Conservation (phyloP, 1,140 invertebrate genomes). For the Bombus breviceps region DNA sequence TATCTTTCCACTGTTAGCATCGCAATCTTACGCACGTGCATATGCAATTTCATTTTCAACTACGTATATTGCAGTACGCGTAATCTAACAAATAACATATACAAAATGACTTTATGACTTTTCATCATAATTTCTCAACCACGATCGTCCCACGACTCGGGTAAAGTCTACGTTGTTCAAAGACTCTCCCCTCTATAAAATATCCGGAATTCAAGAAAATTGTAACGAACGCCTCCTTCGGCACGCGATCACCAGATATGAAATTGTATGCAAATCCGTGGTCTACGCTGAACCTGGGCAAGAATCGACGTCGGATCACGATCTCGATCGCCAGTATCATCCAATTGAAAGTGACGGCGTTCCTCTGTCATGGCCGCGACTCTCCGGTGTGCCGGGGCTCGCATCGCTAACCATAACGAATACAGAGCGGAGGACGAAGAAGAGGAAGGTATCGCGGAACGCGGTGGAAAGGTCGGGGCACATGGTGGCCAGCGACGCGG, state of each 20-base stretch:
- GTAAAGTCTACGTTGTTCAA: too few relatives aligned
- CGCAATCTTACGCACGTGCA: too few relatives aligned
- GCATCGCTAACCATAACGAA: constrained; percentile 50
- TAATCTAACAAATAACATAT: too few relatives aligned
- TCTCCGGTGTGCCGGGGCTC: constrained; percentile 54
- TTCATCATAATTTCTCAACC: too few relatives aligned
- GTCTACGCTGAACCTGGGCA: neutral
- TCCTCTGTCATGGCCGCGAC: constrained; percentile 71
- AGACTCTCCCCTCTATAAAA: too few relatives aligned
- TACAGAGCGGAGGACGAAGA: constrained; percentile 32
- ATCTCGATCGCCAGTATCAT: constrained; percentile 6
- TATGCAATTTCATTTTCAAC: too few relatives aligned
- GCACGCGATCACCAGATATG: too few relatives aligned
- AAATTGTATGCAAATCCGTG: neutral
- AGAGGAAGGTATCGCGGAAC: constrained; percentile 7
- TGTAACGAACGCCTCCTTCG: rapidly evolving
- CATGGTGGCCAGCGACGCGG: constrained; percentile 39
- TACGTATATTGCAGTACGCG: too few relatives aligned
- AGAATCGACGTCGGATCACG: neutral
- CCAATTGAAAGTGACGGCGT: constrained; percentile 46
- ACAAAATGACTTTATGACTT: too few relatives aligned
- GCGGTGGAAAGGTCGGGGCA: constrained; percentile 43
- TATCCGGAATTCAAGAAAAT: too few relatives aligned
- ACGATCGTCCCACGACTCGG: too few relatives aligned
- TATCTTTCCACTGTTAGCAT: too few relatives aligned